A percentile compares a stretch with the other conserved stretches of the same genome.
phyloP scores from a whole-genome alignment of 2,797 vertebrate genomes.

The Falco cherrug region DNA sequence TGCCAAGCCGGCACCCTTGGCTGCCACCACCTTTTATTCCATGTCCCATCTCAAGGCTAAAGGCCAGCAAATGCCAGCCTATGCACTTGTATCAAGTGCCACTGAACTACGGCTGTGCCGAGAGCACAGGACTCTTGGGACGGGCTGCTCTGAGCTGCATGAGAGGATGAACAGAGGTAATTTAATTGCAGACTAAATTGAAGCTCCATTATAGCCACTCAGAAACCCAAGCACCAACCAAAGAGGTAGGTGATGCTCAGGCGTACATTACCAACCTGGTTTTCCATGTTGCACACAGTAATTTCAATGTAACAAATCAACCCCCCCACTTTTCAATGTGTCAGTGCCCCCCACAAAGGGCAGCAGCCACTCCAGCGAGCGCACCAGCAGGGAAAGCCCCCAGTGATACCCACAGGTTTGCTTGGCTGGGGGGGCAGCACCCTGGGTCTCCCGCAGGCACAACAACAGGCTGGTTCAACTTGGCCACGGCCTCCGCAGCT shows the following conservation, averaged over 20 bases:
- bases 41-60: too few species aligned
- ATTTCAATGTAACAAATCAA: background rate
- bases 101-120: background rate
- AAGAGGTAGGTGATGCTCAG: background rate
- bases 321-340: too few species aligned
- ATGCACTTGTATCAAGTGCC: accelerated
- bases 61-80: background rate
- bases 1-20: background rate
- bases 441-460: too few species aligned
- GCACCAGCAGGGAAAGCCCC: background rate
- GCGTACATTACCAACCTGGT: background rate
- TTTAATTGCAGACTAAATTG: too few species aligned
- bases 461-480: background rate
- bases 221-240: background rate
- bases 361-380: background rate
- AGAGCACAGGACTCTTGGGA: background rate
- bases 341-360: background rate
- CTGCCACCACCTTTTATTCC: background rate
- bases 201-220: background rate
- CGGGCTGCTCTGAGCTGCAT: accelerated
- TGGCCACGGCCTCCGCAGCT: accelerated
- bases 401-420: too few species aligned
- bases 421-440: too few species aligned
- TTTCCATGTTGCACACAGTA: background rate
- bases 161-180: background rate